These are phyloP conservation scores for Pangasius mekongensis DNA, from an alignment of 2,797 vertebrate species.

Conservation along the genomic window DNA sequence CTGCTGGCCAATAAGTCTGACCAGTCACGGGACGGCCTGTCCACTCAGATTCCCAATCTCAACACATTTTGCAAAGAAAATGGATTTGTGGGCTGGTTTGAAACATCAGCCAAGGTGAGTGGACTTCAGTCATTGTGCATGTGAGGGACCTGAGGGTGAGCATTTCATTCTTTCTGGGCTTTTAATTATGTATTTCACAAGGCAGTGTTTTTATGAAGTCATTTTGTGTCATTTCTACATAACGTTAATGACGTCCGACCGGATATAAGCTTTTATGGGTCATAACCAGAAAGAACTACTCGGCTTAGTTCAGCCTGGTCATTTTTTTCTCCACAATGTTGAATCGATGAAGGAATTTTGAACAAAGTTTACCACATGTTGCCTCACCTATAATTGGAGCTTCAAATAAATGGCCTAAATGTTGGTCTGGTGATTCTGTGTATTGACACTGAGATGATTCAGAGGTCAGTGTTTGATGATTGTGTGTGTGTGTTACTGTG, in stretches of 20 bases:
- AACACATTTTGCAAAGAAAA: conserved; percentile 76
- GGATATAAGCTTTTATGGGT: background rate
- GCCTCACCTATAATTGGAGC: background rate
- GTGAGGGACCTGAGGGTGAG: background rate
- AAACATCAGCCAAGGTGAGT: conserved; percentile 81
- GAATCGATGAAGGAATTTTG: background rate
- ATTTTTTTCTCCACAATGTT: background rate
- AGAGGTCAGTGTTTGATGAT: conserved; percentile 26
- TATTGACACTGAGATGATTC: conserved; percentile 25
- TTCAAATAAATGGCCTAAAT: conserved; percentile 18
- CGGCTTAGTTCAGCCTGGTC: background rate
- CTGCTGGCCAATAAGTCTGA: conserved; percentile 82
- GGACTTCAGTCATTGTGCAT: background rate
- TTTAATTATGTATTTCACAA: background rate
- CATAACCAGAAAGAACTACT: background rate
- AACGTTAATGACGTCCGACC: background rate
- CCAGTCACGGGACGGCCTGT: conserved; percentile 71
- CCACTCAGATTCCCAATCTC: conserved; percentile 75
- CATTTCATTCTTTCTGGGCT: background rate
- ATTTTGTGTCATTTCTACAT: background rate
- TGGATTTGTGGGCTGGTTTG: conserved; percentile 78
- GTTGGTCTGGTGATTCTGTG: conserved; percentile 5
- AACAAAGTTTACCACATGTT: background rate
- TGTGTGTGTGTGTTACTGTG: conserved; percentile 32
- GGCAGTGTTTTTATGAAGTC: background rate